A percentile compares a stretch with the other conserved stretches of the same genome.
Conservation (phyloP, 2,888 invertebrate species). For the Amiota communis region DNA sequence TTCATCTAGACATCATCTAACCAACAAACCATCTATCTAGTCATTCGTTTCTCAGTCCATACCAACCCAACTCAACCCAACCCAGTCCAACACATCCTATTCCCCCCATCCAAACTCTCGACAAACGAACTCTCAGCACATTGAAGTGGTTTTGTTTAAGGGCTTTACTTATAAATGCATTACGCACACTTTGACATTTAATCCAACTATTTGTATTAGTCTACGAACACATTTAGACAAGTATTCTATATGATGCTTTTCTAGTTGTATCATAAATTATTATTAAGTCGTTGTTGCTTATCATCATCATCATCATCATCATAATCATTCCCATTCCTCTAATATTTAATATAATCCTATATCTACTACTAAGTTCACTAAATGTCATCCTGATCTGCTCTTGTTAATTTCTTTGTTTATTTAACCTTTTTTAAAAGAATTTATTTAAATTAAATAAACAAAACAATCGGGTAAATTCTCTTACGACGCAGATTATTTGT, state of each 20-base stretch:
- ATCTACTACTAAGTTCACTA: too few relatives aligned
- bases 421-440: too few relatives aligned
- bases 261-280: conserved; percentile 13
- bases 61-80: not conserved
- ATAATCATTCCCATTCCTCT: too few relatives aligned
- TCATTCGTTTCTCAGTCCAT: not conserved
- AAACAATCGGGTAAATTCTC: too few relatives aligned
- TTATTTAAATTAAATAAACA: too few relatives aligned
- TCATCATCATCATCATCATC: too few relatives aligned
- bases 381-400: too few relatives aligned
- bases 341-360: too few relatives aligned
- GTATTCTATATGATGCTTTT: not conserved
- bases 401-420: too few relatives aligned
- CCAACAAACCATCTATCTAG: not conserved
- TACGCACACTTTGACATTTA: conserved; percentile 49
- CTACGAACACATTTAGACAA: not conserved
- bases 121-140: not conserved
- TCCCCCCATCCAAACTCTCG: not conserved
- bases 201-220: conserved; percentile 37
- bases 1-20: not conserved
- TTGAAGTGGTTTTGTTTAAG: conserved; percentile 43
- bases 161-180: conserved; percentile 47
- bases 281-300: conserved; percentile 11
- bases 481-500: too few relatives aligned
- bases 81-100: too few relatives aligned